Evolutionary conservation across 1,140 invertebrate species (phyloP).

Genomic region (Gryon sp.): DNA sequence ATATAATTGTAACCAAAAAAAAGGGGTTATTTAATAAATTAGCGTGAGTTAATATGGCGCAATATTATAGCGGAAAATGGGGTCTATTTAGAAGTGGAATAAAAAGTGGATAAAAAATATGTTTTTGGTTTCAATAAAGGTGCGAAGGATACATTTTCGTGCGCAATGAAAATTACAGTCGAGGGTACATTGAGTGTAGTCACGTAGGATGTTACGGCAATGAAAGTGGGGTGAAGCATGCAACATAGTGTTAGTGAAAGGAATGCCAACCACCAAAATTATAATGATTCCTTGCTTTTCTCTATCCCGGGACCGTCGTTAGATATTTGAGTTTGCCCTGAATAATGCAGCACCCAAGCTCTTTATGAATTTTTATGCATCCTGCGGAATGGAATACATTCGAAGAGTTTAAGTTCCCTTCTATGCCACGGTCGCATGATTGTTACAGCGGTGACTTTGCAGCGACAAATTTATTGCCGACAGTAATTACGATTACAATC

Average conservation of each 20-base stretch:
- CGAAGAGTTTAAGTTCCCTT: conserved; percentile 51
- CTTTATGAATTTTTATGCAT: conserved; percentile 76
- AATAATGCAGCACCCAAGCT: conserved; percentile 73
- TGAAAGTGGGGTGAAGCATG: conserved; percentile 40
- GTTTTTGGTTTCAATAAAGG: conserved; percentile 27
- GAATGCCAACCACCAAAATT: conserved; percentile 69
- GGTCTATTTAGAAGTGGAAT: neutral
- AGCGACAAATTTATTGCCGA: conserved; percentile 41
- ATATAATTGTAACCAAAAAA: no score
- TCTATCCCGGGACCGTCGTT: conserved; percentile 51
- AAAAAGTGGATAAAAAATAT: no score
- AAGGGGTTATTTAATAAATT: no score
- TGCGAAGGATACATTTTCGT: conserved; percentile 26
- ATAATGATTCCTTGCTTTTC: conserved; percentile 70
- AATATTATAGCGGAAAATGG: neutral
- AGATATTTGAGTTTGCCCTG: conserved; percentile 64
- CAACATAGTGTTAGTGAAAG: conserved; percentile 57
- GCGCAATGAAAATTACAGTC: conserved; percentile 57
- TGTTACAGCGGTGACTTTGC: conserved; percentile 32
- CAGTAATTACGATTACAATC: conserved; percentile 51
- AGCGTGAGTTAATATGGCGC: no score
- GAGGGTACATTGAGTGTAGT: conserved; percentile 53
- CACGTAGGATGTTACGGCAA: conserved; percentile 51
- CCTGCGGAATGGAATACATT: conserved; percentile 69
- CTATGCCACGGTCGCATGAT: conserved; percentile 47